A percentile compares a stretch with the other conserved stretches of the same genome.
Evolutionary conservation across 2,113 vertebrate species (phyloP).

Genomic region (Corvus hawaiiensis): DNA sequence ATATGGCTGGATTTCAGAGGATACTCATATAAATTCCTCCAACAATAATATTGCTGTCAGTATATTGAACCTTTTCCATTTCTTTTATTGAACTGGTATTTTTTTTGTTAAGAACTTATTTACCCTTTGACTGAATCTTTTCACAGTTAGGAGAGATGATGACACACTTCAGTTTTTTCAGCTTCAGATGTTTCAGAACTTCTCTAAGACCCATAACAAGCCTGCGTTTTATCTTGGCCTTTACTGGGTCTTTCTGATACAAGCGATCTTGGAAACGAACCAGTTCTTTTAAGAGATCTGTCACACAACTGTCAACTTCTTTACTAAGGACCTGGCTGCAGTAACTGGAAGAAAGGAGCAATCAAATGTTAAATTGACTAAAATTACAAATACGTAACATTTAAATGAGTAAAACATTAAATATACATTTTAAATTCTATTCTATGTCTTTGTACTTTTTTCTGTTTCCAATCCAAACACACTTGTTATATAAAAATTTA

Average conservation of each 20-base stretch:
- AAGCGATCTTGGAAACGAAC: slow-evolving; percentile 96
- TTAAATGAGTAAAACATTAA: background rate
- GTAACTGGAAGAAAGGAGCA: slow-evolving; percentile 76
- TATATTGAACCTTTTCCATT: background rate
- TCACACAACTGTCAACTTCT: slow-evolving; percentile 92
- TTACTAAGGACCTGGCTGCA: slow-evolving; percentile 95
- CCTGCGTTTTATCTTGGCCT: slow-evolving; percentile 93
- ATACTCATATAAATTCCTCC: background rate
- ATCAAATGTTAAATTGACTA: background rate
- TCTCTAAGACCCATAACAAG: slow-evolving; percentile 95
- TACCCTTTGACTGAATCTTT: slow-evolving; percentile 94
- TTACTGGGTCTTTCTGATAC: slow-evolving; percentile 95
- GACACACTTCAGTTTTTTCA: slow-evolving; percentile 90
- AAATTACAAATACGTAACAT: background rate
- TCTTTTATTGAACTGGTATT: background rate
- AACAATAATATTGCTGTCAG: background rate
- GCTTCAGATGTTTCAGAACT: slow-evolving; percentile 93
- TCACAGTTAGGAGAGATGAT: slow-evolving; percentile 98
- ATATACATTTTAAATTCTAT: background rate
- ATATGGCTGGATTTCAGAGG: background rate
- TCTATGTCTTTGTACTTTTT: background rate
- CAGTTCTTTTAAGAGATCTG: slow-evolving; percentile 86
- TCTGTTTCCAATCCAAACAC: background rate
- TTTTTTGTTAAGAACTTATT: background rate
- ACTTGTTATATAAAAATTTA: background rate